Evolutionary conservation across 2,113 vertebrate genomes (phyloP).

Genomic region (Podarcis cretensis): DNA sequence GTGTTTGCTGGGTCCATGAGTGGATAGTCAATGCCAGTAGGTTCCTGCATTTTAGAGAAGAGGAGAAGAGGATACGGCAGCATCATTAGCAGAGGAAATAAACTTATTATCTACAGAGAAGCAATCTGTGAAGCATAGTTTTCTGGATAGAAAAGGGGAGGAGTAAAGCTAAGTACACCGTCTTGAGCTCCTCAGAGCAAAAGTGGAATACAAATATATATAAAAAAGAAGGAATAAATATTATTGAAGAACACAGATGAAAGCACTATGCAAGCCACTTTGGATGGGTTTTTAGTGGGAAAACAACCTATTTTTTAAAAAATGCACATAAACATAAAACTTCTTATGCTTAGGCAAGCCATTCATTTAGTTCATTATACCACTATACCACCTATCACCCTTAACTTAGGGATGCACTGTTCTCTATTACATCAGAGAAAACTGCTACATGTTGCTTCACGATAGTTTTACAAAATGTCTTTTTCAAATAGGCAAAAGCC

Average conservation of each 20-base stretch:
- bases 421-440: not conserved
- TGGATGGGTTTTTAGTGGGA: not conserved
- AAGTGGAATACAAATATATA: too few species aligned
- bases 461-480: not conserved
- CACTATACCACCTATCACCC: not conserved
- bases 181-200: too few species aligned
- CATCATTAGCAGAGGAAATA: not conserved
- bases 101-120: slow-evolving; percentile 10
- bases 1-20: slow-evolving; percentile 88
- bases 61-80: not conserved
- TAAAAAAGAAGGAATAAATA: not conserved
- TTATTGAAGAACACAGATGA: not conserved
- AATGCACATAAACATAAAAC: too few species aligned
- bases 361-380: not conserved
- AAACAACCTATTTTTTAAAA: not conserved
- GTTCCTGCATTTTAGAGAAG: slow-evolving; percentile 79
- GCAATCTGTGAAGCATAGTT: not conserved
- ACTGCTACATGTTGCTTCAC: not conserved
- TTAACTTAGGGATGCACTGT: not conserved
- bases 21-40: slow-evolving; percentile 88
- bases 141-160: not conserved
- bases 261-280: not conserved
- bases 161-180: not conserved
- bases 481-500: not conserved
- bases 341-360: not conserved